A percentile compares a stretch with the other conserved stretches of the same genome.
These are phyloP conservation scores for Gymnocephalus cernua DNA, from an alignment of 2,113 vertebrate species.

Conservation along the genomic window DNA sequence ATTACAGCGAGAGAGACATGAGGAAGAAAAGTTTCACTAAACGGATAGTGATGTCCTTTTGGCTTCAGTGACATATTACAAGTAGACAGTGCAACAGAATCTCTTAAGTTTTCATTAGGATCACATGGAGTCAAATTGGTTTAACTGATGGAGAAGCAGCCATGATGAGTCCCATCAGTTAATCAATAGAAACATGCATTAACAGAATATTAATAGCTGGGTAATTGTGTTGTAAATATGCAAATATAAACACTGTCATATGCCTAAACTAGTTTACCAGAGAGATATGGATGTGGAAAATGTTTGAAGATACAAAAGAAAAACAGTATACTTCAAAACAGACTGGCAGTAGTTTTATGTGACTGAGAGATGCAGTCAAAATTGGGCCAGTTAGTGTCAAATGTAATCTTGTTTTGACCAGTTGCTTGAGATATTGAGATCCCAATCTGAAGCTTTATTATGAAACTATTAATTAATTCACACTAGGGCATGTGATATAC, in stretches of 20 bases:
- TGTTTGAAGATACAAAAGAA: not conserved
- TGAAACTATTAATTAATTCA: not conserved
- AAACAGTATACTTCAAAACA: not conserved
- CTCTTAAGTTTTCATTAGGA: conserved; percentile 43
- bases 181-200: not conserved
- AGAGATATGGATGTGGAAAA: not conserved
- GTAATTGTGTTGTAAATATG: not conserved
- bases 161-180: not conserved
- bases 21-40: conserved; percentile 51
- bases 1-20: conserved; percentile 76
- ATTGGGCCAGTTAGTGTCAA: not conserved
- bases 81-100: conserved; percentile 4
- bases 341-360: not conserved
- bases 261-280: not conserved
- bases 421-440: not conserved
- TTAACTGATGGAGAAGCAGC: conserved; percentile 12
- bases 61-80: conserved; percentile 16
- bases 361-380: not conserved
- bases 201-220: not conserved
- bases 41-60: conserved; percentile 29
- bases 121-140: conserved; percentile 40
- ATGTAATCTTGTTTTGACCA: not conserved
- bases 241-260: not conserved
- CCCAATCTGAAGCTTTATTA: not conserved
- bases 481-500: not conserved